phyloP scores from a whole-genome alignment of 2,888 invertebrate genomes.

The Nineta flava region DNA sequence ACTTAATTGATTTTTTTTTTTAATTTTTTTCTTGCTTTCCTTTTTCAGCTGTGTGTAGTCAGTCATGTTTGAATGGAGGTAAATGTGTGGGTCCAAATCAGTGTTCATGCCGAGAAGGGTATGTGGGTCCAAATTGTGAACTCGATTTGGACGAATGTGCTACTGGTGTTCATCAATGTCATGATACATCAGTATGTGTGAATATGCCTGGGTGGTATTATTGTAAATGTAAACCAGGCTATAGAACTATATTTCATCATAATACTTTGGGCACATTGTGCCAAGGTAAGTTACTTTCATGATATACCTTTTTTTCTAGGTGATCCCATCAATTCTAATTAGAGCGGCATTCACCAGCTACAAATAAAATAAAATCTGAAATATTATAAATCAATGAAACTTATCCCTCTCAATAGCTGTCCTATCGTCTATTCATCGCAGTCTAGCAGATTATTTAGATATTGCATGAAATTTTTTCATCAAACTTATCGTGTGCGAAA shows the following conservation, averaged over 20 bases:
- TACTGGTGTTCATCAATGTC: slow-evolving; percentile 52
- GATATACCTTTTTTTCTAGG: too few species aligned
- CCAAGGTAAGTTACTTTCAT: slow-evolving; percentile 33
- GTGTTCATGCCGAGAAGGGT: slow-evolving; percentile 68
- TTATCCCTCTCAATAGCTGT: too few species aligned
- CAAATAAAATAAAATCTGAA: too few species aligned
- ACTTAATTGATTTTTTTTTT: too few species aligned
- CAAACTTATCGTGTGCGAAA: too few species aligned
- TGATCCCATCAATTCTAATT: neutral
- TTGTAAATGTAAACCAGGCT: slow-evolving; percentile 71
- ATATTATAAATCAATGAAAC: too few species aligned
- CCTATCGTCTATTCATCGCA: too few species aligned
- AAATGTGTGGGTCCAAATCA: slow-evolving; percentile 58
- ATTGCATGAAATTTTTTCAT: too few species aligned
- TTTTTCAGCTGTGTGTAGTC: slow-evolving; percentile 59
- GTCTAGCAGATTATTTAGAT: too few species aligned
- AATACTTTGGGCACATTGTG: slow-evolving; percentile 42
- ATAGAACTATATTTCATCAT: slow-evolving; percentile 40
- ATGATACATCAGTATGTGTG: slow-evolving; percentile 60
- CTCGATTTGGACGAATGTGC: slow-evolving; percentile 76
- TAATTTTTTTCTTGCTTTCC: too few species aligned
- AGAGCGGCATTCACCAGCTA: too few species aligned
- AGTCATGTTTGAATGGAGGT: slow-evolving; percentile 72
- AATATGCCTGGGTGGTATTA: slow-evolving; percentile 85
- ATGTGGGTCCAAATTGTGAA: slow-evolving; percentile 69